A percentile compares a stretch with the other conserved stretches of the same genome.
These are phyloP conservation scores for Microctenopoma stevenorrisi DNA, from an alignment of 2,797 vertebrate genomes.

Conservation along the genomic window DNA sequence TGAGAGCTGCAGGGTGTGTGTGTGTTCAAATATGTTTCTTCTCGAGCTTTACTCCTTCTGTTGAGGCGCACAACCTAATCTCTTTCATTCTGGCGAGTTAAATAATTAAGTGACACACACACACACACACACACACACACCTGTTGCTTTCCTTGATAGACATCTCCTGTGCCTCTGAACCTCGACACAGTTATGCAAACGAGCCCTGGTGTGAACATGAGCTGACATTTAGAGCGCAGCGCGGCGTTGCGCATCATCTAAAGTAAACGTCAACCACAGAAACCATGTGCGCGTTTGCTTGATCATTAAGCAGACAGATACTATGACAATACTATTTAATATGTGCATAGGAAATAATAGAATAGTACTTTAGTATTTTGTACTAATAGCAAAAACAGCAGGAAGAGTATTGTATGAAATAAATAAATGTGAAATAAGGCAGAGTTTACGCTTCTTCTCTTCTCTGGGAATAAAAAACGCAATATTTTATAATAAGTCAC, in stretches of 20 bases:
- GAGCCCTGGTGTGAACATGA: slow-evolving; percentile 10
- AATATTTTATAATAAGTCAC: neutral
- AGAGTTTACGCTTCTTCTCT: too few species aligned
- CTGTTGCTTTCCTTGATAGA: slow-evolving; percentile 50
- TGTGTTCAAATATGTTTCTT: slow-evolving; percentile 11
- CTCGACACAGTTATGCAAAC: slow-evolving; percentile 61
- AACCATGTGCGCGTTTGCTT: neutral
- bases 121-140: slow-evolving; percentile 27
- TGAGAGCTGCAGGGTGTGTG: slow-evolving; percentile 40
- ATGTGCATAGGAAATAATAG: too few species aligned
- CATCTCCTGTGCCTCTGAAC: neutral
- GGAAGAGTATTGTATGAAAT: too few species aligned
- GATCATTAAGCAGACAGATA: neutral
- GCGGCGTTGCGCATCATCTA: slow-evolving; percentile 25
- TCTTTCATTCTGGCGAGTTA: slow-evolving; percentile 47
- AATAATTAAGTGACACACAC: slow-evolving; percentile 58
- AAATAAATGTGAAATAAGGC: neutral
- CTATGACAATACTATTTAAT: too few species aligned
- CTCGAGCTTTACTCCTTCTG: slow-evolving; percentile 37
- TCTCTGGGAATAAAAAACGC: neutral
- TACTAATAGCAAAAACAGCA: too few species aligned
- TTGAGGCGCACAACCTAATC: slow-evolving; percentile 40
- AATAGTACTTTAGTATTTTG: too few species aligned
- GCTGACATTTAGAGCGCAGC: neutral
- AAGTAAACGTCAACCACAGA: neutral